phyloP scores from a whole-genome alignment of 2,888 invertebrate species.

The Allygus modestus region DNA sequence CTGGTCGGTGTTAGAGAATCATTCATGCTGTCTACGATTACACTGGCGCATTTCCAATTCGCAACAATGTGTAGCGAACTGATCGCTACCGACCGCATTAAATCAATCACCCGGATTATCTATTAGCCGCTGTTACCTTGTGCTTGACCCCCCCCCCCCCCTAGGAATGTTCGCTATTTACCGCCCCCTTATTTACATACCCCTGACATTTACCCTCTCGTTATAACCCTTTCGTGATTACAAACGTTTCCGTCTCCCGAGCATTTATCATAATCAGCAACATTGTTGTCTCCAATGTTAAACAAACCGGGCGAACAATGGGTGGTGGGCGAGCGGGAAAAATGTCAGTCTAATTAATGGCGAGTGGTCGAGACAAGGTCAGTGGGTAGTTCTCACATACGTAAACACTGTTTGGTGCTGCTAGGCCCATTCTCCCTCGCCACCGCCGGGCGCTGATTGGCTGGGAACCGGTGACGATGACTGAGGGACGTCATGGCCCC shows the following conservation, averaged over 20 bases:
- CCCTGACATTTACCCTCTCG: not conserved
- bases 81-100: not conserved
- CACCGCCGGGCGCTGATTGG: not conserved
- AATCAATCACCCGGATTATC: not conserved
- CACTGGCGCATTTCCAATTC: not conserved
- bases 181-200: not conserved
- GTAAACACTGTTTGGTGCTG: not conserved
- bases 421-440: not conserved
- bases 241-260: not conserved
- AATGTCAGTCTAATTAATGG: conserved; percentile 4
- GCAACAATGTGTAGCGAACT: not conserved
- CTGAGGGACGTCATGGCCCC: no score
- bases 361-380: conserved; percentile 22
- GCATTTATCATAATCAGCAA: conserved; percentile 36
- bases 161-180: not conserved
- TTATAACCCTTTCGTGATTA: not conserved
- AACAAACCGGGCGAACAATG: conserved; percentile 35
- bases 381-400: conserved; percentile 11
- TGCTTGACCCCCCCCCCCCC: no score
- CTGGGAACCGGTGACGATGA: not conserved
- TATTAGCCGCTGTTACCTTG: not conserved
- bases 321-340: conserved; percentile 16
- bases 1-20: not conserved
- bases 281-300: conserved; percentile 25
- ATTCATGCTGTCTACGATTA: not conserved